phyloP scores from a whole-genome alignment of 1,140 invertebrate species.

The Scaptodrosophila lebanonensis region DNA sequence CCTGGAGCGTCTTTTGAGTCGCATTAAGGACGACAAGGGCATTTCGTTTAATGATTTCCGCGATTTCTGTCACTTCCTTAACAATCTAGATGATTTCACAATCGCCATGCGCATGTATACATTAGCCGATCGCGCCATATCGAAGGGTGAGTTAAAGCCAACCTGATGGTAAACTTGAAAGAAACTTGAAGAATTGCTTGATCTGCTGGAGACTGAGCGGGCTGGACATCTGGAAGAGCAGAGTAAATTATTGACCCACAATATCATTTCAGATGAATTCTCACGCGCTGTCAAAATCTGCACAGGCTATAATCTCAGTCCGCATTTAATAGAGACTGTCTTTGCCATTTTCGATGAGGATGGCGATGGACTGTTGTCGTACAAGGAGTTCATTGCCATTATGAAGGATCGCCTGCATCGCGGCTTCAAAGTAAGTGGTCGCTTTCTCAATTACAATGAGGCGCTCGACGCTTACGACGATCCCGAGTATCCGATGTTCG shows the following conservation, averaged over 20 bases:
- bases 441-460: slow-evolving; percentile 71
- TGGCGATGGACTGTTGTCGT: slow-evolving; percentile 97
- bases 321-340: slow-evolving; percentile 93
- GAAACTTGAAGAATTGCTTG: no score
- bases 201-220: no score
- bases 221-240: no score
- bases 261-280: slow-evolving; percentile 98
- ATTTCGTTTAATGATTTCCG: slow-evolving; percentile 96
- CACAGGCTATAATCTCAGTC: slow-evolving; percentile 90
- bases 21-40: slow-evolving; percentile 86
- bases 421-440: slow-evolving; percentile 91
- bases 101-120: slow-evolving; percentile 99
- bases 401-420: slow-evolving; percentile 98
- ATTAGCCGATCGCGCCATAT: slow-evolving; percentile 95
- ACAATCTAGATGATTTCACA: slow-evolving; percentile 97
- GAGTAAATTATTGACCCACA: no score
- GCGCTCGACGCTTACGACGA: slow-evolving; percentile 63
- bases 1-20: slow-evolving; percentile 86
- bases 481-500: slow-evolving; percentile 60
- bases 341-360: slow-evolving; percentile 98
- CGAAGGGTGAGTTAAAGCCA: slow-evolving; percentile 92
- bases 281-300: slow-evolving; percentile 96
- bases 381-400: slow-evolving; percentile 98
- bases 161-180: no score
- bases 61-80: slow-evolving; percentile 97